Evolutionary conservation across 2,888 invertebrate genomes (phyloP), one percentile per base, ranked within the genome.

Genomic region (Morinoia aosen): DNA sequence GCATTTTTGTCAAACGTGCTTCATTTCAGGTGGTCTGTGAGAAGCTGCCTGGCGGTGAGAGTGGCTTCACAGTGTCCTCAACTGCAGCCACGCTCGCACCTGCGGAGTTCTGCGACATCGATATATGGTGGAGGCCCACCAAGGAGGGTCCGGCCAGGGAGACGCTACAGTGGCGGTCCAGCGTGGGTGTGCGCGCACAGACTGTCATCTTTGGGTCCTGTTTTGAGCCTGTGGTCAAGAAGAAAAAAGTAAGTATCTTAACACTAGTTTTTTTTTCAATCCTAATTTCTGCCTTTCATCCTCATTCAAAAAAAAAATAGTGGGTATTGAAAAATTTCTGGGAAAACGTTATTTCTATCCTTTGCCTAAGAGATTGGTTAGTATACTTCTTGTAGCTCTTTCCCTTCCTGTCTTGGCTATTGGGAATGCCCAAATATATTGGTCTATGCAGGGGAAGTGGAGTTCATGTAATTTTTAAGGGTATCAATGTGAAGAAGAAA

Each of bases 161-260:
- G 97, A 97, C 97, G 97, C 96, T 97, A 11, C 97, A 97, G 57
- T 97, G 97, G 96, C 97, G 97, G 56, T 97, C 97, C 3, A 97
- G 97, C 96, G 97, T 97, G 39, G 97, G 97, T 0, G 97, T 97
- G 96, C 97, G 97, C 95, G 97, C 97, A 25, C 97, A 97, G 96
- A 97, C 97, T 25, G 97, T 97, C 96, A 96, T 97, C 40, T 97
- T 97, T 97, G 97, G 97, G n/a, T 96, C 97, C 48, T 97, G 97
- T 19, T 94, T 96, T 88, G 95, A 96, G 48, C 97, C 97, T 7
- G 58, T 64, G 19, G 96, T 96, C 1, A 94, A 95, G 58, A 94
- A 88, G n/a, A 96, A 96, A 33, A 96, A 96, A 96, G 93, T 93
- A 48, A 48, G 90, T 19, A 39, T 48, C 48, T 48, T 48, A 48